These are phyloP conservation scores for Myopa testacea DNA, from an alignment of 2,888 invertebrate genomes.

Conservation along the genomic window DNA sequence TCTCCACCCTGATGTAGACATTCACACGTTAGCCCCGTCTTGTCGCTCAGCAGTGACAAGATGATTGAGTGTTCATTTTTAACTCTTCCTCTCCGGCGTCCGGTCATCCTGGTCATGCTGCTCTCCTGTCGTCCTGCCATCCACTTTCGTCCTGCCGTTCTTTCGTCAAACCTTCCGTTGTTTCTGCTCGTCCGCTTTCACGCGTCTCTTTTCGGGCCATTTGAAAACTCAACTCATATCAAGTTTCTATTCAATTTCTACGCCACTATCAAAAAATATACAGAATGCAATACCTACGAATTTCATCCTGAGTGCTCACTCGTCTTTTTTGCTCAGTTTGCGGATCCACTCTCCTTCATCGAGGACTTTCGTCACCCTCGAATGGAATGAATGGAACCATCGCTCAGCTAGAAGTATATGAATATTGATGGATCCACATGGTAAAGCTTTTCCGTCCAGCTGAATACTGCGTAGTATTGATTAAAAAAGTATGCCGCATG, in stretches of 20 bases:
- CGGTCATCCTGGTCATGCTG: not conserved
- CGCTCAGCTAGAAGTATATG: constrained; percentile 9
- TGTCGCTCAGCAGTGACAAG: not conserved
- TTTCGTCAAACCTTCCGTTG: not conserved
- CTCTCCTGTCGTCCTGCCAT: not conserved
- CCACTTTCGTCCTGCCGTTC: too few species aligned
- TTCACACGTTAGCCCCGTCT: too few species aligned
- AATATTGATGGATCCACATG: constrained; percentile 5
- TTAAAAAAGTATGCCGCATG: too few species aligned
- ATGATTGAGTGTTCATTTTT: not conserved
- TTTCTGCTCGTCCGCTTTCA: too few species aligned
- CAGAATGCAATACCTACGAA: too few species aligned
- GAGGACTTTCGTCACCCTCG: not conserved
- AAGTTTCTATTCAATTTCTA: too few species aligned
- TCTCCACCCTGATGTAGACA: too few species aligned
- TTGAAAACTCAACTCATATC: too few species aligned
- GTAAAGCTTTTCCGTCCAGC: not conserved
- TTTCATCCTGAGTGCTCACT: not conserved
- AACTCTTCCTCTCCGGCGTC: not conserved
- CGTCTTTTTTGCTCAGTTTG: not conserved
- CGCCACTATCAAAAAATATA: too few species aligned
- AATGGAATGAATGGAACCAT: constrained; percentile 4
- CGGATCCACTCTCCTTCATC: not conserved
- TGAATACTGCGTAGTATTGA: too few species aligned
- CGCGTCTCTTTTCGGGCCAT: too few species aligned